These are phyloP conservation scores for Anoplolepis gracilipes DNA, from an alignment of 1,140 invertebrate species.

Conservation along the genomic window DNA sequence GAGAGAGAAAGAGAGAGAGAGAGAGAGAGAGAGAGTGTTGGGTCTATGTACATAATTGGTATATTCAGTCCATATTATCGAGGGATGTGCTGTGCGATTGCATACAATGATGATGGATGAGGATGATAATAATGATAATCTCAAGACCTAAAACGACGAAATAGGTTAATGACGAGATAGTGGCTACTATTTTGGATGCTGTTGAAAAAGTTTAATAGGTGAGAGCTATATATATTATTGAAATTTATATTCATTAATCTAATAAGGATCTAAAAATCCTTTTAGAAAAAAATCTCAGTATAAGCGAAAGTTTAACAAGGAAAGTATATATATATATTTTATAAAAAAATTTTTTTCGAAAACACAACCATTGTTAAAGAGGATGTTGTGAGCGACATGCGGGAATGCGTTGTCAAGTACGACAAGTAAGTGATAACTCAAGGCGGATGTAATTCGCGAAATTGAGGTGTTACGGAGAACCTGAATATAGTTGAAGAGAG, in stretches of 20 bases:
- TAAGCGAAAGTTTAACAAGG: no score
- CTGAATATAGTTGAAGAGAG: constrained; percentile 1
- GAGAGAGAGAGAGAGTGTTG: constrained; percentile 30
- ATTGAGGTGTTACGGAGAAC: constrained; percentile 24
- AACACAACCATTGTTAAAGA: background rate
- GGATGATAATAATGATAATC: background rate
- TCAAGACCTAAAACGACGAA: background rate
- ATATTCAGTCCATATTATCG: constrained; percentile 38
- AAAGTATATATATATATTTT: background rate
- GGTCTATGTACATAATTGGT: constrained; percentile 28
- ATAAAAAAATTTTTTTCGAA: background rate
- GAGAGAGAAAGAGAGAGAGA: no score
- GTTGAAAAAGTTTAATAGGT: background rate
- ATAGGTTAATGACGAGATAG: background rate
- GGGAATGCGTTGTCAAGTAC: background rate
- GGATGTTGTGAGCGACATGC: background rate
- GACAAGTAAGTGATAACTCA: constrained; percentile 34
- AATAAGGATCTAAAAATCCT: background rate
- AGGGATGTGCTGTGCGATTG: background rate
- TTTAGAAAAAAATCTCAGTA: background rate
- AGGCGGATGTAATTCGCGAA: constrained; percentile 30
- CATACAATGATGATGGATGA: background rate
- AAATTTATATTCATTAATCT: background rate
- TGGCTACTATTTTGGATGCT: background rate
- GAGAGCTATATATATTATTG: no score